These are phyloP conservation scores for Ictalurus punctatus DNA, from an alignment of 2,113 vertebrate genomes.

Conservation along the genomic window DNA sequence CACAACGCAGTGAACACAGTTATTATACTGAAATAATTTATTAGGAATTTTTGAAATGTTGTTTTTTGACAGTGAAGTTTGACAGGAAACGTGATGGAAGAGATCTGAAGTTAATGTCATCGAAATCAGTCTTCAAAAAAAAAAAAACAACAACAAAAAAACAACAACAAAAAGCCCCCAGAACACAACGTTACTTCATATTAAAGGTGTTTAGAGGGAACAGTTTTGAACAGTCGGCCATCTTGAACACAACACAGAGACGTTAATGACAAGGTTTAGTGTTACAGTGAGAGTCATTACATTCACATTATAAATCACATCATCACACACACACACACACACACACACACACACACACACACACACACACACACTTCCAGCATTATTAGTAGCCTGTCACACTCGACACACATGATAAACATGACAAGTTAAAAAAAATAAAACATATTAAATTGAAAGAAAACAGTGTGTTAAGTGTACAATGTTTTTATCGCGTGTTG, in stretches of 20 bases:
- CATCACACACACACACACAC: slow-evolving; percentile 53
- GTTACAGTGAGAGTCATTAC: slow-evolving; percentile 60
- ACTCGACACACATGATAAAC: slow-evolving; percentile 60
- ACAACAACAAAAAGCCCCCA: background rate
- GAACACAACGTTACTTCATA: background rate
- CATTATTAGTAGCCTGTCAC: slow-evolving; percentile 48
- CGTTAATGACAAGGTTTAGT: slow-evolving; percentile 47
- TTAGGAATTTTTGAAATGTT: slow-evolving; percentile 93
- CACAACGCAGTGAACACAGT: background rate
- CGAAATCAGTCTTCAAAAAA: background rate
- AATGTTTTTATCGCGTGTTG: slow-evolving; percentile 25
- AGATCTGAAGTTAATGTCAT: background rate
- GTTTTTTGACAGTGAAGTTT: slow-evolving; percentile 68
- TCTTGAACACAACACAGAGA: background rate
- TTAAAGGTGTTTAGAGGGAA: background rate
- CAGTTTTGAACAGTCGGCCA: slow-evolving; percentile 13
- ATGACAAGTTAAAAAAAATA: slow-evolving; percentile 63
- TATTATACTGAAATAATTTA: slow-evolving; percentile 96
- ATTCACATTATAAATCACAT: slow-evolving; percentile 73
- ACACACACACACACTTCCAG: slow-evolving; percentile 53
- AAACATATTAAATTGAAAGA: slow-evolving; percentile 36
- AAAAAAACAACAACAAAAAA: background rate
- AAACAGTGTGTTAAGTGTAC: slow-evolving; percentile 36
- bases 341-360: slow-evolving; percentile 53
- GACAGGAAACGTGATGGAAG: slow-evolving; percentile 60